phyloP scores from a whole-genome alignment of 2,113 vertebrate species.

The Catharus fuscescens region DNA sequence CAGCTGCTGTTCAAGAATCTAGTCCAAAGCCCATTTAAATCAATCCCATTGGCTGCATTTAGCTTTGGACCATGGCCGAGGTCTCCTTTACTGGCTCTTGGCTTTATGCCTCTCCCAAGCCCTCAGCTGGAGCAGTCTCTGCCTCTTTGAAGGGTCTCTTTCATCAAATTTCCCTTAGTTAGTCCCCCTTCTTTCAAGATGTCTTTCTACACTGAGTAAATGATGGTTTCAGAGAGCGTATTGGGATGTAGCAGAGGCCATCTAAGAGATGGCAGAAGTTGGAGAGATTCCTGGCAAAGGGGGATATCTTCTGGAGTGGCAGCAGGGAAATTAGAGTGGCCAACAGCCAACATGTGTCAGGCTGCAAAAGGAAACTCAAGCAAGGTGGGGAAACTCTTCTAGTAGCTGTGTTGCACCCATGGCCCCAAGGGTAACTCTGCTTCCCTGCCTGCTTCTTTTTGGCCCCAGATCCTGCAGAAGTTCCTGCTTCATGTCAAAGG shows the following conservation, averaged over 20 bases:
- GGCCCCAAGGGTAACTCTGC: accelerated
- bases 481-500: not conserved
- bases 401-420: not conserved
- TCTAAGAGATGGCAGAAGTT: not conserved
- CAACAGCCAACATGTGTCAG: not conserved
- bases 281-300: not conserved
- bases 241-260: not conserved
- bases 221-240: not conserved
- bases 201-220: not conserved
- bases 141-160: not conserved
- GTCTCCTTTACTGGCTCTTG: not conserved
- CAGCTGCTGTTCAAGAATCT: not conserved
- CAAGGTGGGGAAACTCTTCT: not conserved
- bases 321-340: not conserved
- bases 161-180: not conserved
- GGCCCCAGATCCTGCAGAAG: not conserved
- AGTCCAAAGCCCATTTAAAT: not conserved
- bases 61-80: not conserved
- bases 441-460: not conserved
- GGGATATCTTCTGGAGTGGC: not conserved
- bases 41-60: not conserved
- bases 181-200: not conserved
- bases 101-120: not conserved
- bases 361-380: not conserved
- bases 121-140: not conserved